These are phyloP conservation scores for Acanthopagrus latus DNA, from an alignment of 2,797 vertebrate genomes.

Conservation along the genomic window DNA sequence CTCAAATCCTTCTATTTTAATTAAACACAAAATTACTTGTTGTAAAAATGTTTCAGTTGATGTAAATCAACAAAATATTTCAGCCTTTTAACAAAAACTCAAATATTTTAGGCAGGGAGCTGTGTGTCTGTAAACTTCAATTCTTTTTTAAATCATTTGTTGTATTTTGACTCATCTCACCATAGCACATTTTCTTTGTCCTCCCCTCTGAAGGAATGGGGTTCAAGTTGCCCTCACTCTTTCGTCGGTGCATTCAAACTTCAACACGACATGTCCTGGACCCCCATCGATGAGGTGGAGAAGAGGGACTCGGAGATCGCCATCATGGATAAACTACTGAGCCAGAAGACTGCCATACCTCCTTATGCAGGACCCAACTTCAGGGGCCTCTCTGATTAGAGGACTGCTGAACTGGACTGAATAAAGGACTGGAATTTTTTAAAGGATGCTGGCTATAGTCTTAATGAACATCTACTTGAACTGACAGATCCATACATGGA, in stretches of 20 bases:
- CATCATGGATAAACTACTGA: conserved; percentile 91
- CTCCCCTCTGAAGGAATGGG: conserved; percentile 91
- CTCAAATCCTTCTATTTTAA: too few species aligned
- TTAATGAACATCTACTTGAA: conserved; percentile 16
- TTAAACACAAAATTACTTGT: too few species aligned
- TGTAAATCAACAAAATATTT: not conserved
- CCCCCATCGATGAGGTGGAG: conserved; percentile 87
- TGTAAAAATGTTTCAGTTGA: too few species aligned
- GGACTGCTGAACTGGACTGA: not conserved
- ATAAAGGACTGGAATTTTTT: not conserved
- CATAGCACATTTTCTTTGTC: not conserved
- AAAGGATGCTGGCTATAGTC: not conserved
- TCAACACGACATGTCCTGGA: conserved; percentile 97
- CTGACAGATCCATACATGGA: not conserved
- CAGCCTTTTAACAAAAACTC: not conserved
- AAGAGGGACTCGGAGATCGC: conserved; percentile 89
- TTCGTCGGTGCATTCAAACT: conserved; percentile 94
- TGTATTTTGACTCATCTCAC: not conserved
- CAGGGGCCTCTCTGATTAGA: conserved; percentile 84
- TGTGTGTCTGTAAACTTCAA: too few species aligned
- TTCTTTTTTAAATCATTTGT: too few species aligned
- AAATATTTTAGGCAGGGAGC: too few species aligned
- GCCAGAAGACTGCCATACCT: conserved; percentile 85
- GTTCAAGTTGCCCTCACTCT: conserved; percentile 87
- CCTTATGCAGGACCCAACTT: conserved; percentile 85